Evolutionary conservation across 2,888 invertebrate genomes (phyloP).

Genomic region (Caradrina clavipalpis): DNA sequence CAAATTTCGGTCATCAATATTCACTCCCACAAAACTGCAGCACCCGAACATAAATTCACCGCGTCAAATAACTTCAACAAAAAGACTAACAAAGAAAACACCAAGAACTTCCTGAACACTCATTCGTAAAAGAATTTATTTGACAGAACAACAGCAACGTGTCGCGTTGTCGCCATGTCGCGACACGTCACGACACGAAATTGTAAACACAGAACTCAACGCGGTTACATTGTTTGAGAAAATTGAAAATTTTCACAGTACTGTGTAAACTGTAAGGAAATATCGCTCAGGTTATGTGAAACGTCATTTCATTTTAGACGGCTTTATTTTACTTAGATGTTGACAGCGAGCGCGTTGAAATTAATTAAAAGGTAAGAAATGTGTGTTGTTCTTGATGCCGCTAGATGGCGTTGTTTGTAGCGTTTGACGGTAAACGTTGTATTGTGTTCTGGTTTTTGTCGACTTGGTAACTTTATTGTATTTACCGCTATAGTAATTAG

Average conservation of each 20-base stretch:
- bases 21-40: constrained; percentile 22
- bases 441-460: not conserved
- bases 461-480: not conserved
- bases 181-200: constrained; percentile 57
- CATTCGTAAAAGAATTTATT: constrained; percentile 64
- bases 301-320: constrained; percentile 64
- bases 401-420: constrained; percentile 53
- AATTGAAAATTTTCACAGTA: constrained; percentile 75
- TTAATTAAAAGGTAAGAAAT: constrained; percentile 57
- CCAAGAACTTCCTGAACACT: constrained; percentile 48
- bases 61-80: constrained; percentile 47
- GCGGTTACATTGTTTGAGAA: constrained; percentile 71
- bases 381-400: constrained; percentile 4
- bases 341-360: constrained; percentile 52
- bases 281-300: constrained; percentile 68
- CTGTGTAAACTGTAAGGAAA: constrained; percentile 69
- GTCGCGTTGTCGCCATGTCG: constrained; percentile 52
- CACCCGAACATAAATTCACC: constrained; percentile 39
- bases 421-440: not conserved
- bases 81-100: constrained; percentile 52
- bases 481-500: too few relatives aligned
- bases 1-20: not conserved
- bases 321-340: constrained; percentile 57
- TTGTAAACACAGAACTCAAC: constrained; percentile 60
- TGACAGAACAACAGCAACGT: constrained; percentile 61